phyloP scores from a whole-genome alignment of 1,140 invertebrate genomes.

The Fopius arisanus region DNA sequence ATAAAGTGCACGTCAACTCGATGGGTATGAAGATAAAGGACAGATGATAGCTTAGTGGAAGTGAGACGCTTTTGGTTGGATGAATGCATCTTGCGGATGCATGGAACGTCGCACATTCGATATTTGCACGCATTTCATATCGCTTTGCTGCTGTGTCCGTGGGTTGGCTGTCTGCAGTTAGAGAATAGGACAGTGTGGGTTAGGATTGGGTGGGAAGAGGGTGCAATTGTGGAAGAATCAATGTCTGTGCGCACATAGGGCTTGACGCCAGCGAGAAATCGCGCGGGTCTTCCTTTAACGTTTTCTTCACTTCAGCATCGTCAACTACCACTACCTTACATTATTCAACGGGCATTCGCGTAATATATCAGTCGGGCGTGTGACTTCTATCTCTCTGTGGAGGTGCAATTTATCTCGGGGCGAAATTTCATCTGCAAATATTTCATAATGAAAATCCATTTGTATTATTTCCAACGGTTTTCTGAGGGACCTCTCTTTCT shows the following conservation, averaged over 20 bases:
- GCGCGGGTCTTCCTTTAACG: background rate
- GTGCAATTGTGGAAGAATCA: conserved; percentile 29
- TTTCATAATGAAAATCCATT: conserved; percentile 7
- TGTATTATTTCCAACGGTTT: background rate
- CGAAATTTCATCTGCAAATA: background rate
- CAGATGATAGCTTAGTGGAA: background rate
- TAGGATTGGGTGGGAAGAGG: background rate
- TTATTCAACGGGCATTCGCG: conserved; percentile 26
- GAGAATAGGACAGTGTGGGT: background rate
- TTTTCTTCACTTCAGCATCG: background rate
- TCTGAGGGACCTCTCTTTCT: background rate
- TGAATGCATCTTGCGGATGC: conserved; percentile 15
- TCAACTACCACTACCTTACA: conserved; percentile 1
- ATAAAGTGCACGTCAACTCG: background rate
- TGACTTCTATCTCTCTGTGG: background rate
- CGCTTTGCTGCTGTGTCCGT: conserved; percentile 17
- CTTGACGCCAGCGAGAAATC: background rate
- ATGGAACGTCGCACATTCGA: conserved; percentile 19
- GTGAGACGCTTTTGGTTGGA: background rate
- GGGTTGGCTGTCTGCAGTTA: background rate
- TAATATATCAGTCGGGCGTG: conserved; percentile 9
- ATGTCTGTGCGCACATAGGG: conserved; percentile 12
- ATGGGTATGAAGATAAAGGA: background rate
- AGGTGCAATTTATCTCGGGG: conserved; percentile 10
- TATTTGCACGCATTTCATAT: conserved; percentile 32